Percentiles rank a stretch among this genome's conserved stretches.
These are phyloP conservation scores for Pagetopsis macropterus DNA, from an alignment of 2,797 vertebrate species.

Conservation along the genomic window DNA sequence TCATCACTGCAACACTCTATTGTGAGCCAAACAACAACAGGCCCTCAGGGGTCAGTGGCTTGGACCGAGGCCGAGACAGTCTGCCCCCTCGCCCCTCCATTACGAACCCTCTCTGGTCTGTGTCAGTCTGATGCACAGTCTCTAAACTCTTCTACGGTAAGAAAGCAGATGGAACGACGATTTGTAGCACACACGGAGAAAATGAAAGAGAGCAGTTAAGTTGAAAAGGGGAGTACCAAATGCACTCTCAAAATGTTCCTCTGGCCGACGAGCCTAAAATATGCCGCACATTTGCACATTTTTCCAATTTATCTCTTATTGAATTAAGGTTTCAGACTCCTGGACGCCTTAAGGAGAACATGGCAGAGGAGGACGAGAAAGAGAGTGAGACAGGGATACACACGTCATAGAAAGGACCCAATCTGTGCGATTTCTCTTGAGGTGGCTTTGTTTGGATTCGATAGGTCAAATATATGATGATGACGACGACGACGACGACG, in stretches of 20 bases:
- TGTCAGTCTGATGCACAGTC: conserved; percentile 68
- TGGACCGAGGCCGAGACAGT: conserved; percentile 45
- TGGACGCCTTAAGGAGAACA: conserved; percentile 62
- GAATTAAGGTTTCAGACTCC: conserved; percentile 72
- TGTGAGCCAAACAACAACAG: conserved; percentile 39
- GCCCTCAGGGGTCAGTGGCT: conserved; percentile 28
- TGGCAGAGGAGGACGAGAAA: conserved; percentile 19
- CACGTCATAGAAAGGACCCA: neutral
- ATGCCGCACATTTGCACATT: conserved; percentile 67
- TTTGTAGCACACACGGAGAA: conserved; percentile 42
- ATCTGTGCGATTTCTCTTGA: conserved; percentile 3
- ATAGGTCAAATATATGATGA: too few relatives aligned
- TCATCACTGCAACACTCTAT: too few relatives aligned
- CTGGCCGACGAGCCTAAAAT: conserved; percentile 46
- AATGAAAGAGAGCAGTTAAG: conserved; percentile 17
- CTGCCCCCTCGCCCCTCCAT: conserved; percentile 16
- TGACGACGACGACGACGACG: too few relatives aligned
- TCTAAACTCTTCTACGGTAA: conserved; percentile 40
- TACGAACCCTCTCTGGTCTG: conserved; percentile 65
- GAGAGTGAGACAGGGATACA: conserved; percentile 15
- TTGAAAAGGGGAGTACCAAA: conserved; percentile 37
- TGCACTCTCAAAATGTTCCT: conserved; percentile 36
- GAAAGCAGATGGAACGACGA: conserved; percentile 62
- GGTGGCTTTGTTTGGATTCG: neutral
- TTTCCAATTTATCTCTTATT: conserved; percentile 72